These are phyloP conservation scores for Enteromius argenteus DNA, from an alignment of 2,797 vertebrate genomes.

Conservation along the genomic window DNA sequence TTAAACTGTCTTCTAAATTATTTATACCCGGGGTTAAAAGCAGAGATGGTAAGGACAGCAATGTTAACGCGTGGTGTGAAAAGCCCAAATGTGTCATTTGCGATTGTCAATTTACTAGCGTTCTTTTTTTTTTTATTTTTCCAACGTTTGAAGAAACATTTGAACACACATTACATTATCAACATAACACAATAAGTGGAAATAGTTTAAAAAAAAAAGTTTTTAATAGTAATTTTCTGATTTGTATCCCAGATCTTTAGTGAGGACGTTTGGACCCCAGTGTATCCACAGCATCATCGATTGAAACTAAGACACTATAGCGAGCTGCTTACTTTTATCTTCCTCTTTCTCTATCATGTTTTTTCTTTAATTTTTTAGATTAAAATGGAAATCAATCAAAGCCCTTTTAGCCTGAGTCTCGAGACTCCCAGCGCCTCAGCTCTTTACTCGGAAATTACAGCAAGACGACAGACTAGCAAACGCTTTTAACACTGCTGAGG, in stretches of 20 bases:
- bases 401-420: neutral
- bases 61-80: neutral
- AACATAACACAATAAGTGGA: neutral
- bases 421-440: neutral
- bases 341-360: neutral
- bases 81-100: neutral
- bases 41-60: neutral
- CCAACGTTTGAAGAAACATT: neutral
- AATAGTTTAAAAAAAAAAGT: no score
- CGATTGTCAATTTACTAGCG: neutral
- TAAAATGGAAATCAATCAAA: conserved; percentile 45
- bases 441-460: conserved; percentile 29
- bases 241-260: neutral
- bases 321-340: conserved; percentile 9
- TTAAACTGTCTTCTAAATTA: neutral
- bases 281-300: neutral
- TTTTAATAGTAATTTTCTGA: neutral
- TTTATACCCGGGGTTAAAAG: neutral
- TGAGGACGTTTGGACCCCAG: neutral
- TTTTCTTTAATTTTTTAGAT: neutral
- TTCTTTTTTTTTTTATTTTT: neutral
- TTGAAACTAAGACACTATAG: conserved; percentile 11
- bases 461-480: conserved; percentile 14
- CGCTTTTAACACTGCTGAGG: neutral
- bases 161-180: neutral